phyloP scores from a whole-genome alignment of 2,888 invertebrate species.

The Cephalotes varians region DNA sequence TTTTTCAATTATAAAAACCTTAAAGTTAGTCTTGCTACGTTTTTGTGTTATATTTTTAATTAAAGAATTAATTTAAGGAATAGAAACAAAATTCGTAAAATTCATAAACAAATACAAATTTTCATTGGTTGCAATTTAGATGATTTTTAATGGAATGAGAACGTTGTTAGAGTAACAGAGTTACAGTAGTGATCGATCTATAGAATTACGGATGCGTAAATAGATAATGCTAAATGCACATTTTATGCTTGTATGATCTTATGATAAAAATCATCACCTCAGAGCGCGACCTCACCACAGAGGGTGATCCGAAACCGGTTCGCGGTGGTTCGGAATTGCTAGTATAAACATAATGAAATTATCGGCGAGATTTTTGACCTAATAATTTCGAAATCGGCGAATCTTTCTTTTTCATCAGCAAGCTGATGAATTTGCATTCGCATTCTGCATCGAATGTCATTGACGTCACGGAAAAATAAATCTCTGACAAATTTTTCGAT shows the following conservation, averaged over 20 bases:
- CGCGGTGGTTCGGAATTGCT: conserved; percentile 44
- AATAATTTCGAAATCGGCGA: conserved; percentile 30
- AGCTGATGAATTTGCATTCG: conserved; percentile 48
- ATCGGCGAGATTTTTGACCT: conserved; percentile 50
- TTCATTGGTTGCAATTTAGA: background rate
- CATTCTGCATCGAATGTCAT: background rate
- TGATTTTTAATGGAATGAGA: background rate
- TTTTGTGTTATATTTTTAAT: background rate
- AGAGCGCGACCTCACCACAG: no score
- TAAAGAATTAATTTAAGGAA: background rate
- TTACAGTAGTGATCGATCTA: background rate
- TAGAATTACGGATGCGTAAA: background rate
- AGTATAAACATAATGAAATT: conserved; percentile 52
- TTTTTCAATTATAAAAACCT: background rate
- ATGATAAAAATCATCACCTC: conserved; percentile 15
- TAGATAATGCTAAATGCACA: background rate
- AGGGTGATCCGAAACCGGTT: conserved; percentile 53
- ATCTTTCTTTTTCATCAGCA: conserved; percentile 54
- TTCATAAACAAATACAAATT: background rate
- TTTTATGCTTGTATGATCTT: background rate
- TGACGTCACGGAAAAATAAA: background rate
- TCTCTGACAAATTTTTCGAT: background rate
- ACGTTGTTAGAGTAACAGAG: background rate
- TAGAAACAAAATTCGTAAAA: background rate
- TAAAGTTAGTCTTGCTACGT: background rate